Percentiles rank a stretch among this genome's conserved stretches.
Conservation (phyloP, 2,888 invertebrate genomes). For the Lacanobia oleracea region DNA sequence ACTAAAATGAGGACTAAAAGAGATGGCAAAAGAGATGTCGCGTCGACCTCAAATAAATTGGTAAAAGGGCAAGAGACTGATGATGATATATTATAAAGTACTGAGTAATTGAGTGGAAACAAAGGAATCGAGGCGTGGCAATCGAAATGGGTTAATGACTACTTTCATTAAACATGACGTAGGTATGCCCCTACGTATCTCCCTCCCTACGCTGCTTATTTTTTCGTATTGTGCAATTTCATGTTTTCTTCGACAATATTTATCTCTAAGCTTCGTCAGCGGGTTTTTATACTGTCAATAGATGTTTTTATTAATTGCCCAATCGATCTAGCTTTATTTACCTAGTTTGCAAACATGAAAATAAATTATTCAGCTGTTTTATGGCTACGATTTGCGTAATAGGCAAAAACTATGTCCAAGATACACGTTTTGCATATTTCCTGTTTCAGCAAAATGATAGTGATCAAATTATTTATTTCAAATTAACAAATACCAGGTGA, state of each 20-base stretch:
- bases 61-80: neutral
- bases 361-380: conserved; percentile 15
- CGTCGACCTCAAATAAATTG: no score
- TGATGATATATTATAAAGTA: conserved; percentile 8
- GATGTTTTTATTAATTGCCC: conserved; percentile 31
- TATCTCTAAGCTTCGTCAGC: neutral
- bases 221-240: conserved; percentile 16
- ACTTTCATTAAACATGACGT: conserved; percentile 5
- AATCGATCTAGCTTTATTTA: conserved; percentile 5
- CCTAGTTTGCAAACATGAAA: conserved; percentile 11
- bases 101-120: conserved; percentile 40
- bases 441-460: neutral
- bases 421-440: conserved; percentile 21
- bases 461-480: neutral
- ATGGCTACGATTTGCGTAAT: conserved; percentile 3
- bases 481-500: neutral
- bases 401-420: neutral
- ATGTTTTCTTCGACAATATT: conserved; percentile 22
- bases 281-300: neutral
- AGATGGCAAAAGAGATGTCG: no score
- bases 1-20: no score
- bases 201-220: neutral
- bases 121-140: conserved; percentile 11
- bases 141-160: conserved; percentile 39
- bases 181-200: neutral